Evolutionary conservation across 2,113 vertebrate genomes (phyloP).

Genomic region (Seriola aureovittata): DNA sequence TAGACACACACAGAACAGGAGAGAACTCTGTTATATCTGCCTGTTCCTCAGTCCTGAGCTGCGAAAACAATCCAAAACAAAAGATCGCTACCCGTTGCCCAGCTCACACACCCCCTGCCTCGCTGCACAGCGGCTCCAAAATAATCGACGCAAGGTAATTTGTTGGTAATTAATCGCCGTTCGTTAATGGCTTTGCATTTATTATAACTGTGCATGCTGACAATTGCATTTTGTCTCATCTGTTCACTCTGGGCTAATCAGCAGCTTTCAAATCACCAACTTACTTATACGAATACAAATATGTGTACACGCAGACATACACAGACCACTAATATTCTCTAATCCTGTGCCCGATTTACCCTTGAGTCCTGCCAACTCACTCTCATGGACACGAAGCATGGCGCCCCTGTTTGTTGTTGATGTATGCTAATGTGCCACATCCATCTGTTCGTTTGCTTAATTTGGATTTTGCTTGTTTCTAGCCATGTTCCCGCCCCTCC

Average conservation of each 20-base stretch:
- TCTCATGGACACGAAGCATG: conserved; percentile 32
- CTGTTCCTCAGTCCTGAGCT: conserved; percentile 26
- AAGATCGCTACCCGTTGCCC: conserved; percentile 53
- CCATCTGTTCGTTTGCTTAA: conserved; percentile 75
- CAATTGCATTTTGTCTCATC: conserved; percentile 20
- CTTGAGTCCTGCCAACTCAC: conserved; percentile 60
- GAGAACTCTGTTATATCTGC: conserved; percentile 35
- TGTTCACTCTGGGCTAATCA: conserved; percentile 35
- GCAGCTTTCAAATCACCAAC: conserved; percentile 24
- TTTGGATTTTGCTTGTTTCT: conserved; percentile 71
- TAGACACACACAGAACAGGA: conserved; percentile 39
- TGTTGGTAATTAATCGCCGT: conserved; percentile 64
- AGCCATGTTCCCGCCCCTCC: conserved; percentile 53
- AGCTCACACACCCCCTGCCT: conserved; percentile 43
- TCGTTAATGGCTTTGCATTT: conserved; percentile 61
- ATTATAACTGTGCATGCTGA: conserved; percentile 59
- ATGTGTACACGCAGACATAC: conserved; percentile 9
- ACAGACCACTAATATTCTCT: conserved; percentile 35
- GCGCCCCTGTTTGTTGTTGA: conserved; percentile 66
- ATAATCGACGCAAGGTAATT: conserved; percentile 77
- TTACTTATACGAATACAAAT: conserved; percentile 35
- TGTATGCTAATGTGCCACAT: conserved; percentile 72
- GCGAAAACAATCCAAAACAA: conserved; percentile 62
- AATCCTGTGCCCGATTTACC: conserved; percentile 57
- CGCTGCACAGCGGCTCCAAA: conserved; percentile 52